Evolutionary conservation across 2,113 vertebrate genomes (phyloP).

Genomic region (human): DNA sequence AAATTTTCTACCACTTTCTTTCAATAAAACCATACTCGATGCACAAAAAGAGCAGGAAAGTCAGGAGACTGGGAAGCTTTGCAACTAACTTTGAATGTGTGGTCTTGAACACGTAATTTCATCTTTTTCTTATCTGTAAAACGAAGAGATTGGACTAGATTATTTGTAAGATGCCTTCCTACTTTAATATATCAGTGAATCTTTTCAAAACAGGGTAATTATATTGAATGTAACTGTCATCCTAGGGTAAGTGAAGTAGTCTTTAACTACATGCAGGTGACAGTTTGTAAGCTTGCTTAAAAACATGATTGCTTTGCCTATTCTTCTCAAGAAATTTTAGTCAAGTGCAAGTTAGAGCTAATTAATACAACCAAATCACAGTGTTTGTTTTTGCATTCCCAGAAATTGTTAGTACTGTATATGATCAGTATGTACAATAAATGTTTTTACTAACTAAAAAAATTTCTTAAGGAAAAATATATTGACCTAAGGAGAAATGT

Average conservation of each 20-base stretch:
- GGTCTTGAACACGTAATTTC: background rate
- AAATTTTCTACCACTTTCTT: background rate
- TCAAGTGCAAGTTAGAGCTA: slow-evolving; percentile 16
- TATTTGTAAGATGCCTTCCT: background rate
- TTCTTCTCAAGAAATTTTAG: slow-evolving; percentile 21
- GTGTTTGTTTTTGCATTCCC: slow-evolving; percentile 22
- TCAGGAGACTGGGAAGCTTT: background rate
- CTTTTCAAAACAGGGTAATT: slow-evolving; percentile 1
- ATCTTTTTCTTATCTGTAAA: slow-evolving; percentile 6
- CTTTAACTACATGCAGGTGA: background rate
- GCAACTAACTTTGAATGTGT: background rate
- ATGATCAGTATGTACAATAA: background rate
- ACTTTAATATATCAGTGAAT: background rate
- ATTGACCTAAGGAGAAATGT: background rate
- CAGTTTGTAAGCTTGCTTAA: slow-evolving; percentile 8
- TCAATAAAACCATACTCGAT: background rate
- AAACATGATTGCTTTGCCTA: background rate
- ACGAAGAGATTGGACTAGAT: background rate
- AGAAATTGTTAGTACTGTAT: background rate
- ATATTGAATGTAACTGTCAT: slow-evolving; percentile 10
- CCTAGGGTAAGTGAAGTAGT: background rate
- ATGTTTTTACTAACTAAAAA: background rate
- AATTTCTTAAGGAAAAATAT: slow-evolving; percentile 6
- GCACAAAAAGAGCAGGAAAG: background rate
- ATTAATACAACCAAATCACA: slow-evolving; percentile 15